These are phyloP conservation scores for Eupithecia inturbata DNA, from an alignment of 2,888 invertebrate genomes.

Conservation along the genomic window DNA sequence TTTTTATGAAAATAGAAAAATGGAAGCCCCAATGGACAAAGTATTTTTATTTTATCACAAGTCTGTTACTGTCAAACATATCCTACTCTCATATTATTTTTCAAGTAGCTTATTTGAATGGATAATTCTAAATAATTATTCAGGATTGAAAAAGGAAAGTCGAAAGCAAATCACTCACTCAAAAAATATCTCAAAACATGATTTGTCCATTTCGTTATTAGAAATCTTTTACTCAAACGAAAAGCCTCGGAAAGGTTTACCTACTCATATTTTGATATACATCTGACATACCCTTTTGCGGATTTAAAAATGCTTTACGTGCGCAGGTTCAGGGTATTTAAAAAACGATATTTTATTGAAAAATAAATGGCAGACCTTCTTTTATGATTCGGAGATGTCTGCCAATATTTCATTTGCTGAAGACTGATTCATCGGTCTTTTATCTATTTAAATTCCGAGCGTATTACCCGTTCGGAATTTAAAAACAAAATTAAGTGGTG, in stretches of 20 bases:
- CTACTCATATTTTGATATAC: background rate
- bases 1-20: background rate
- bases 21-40: background rate
- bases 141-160: background rate
- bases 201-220: conserved; percentile 27
- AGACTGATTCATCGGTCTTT: background rate
- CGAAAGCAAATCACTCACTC: no score
- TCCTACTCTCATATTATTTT: background rate
- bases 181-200: conserved; percentile 24
- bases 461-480: no score
- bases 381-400: background rate
- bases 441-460: no score
- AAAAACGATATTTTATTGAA: background rate
- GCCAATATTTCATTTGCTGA: background rate
- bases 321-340: background rate
- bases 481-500: no score
- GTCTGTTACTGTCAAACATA: background rate
- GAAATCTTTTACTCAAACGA: conserved; percentile 20
- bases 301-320: conserved; percentile 2
- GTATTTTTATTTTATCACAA: background rate
- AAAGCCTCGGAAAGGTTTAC: conserved; percentile 12
- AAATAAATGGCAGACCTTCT: background rate
- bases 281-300: conserved; percentile 5
- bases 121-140: background rate
- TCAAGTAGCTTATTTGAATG: no score